Base-by-base conservation (phyloP, 2,113 vertebrate genomes). In the Butastur rufipennis region DNA sequence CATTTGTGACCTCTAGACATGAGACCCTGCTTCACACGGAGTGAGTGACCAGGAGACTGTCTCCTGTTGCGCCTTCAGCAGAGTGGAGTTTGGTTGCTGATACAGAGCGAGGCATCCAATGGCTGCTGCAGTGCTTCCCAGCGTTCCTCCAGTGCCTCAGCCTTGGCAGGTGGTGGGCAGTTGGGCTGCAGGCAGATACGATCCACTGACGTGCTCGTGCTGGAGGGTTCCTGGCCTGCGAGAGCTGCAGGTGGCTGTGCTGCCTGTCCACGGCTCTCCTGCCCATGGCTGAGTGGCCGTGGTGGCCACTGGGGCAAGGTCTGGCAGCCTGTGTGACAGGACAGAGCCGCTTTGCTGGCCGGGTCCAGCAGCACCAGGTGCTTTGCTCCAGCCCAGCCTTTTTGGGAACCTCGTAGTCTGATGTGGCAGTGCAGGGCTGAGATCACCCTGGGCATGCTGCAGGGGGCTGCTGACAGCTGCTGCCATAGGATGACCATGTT, bases 21-120 rank as follows among this genome's bases (percentile, higher is more conserved):
- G 0, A 65, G 71, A 18, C 29, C 31, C 45, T 42, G 67, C 67
- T 31, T 48, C 22, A 2, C 58, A 13, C 0, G 0, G 75, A 50
- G 59, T 3, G 18, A 71, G 21, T 8, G n/a, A 50, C 72, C 67
- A 2, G 19, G 79, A 58, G 56, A 8, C 26, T 32, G 59, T 38
- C 34, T 90, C 17, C 55, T 34, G 13, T 17, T 12, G 16, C 31
- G 36, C 83, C 58, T 42, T 88, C 5, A 2, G 31, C 62, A 87
- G 59, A 73, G 2, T 5, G 1, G n/a, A 62, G 61, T 40, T 73
- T 38, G 42, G 50, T 56, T 14, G 23, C 55, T 42, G 81, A 15
- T 74, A 50, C 65, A 26, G 79, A 53, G 16, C 1, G 1, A 89
- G 84, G 50, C 4, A 1, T 73, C 3, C 1, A 22, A 13, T 0